Evolutionary conservation across 2,113 vertebrate genomes (phyloP), one percentile per base, ranked within the genome.

Genomic region (Sylvietta virens): DNA sequence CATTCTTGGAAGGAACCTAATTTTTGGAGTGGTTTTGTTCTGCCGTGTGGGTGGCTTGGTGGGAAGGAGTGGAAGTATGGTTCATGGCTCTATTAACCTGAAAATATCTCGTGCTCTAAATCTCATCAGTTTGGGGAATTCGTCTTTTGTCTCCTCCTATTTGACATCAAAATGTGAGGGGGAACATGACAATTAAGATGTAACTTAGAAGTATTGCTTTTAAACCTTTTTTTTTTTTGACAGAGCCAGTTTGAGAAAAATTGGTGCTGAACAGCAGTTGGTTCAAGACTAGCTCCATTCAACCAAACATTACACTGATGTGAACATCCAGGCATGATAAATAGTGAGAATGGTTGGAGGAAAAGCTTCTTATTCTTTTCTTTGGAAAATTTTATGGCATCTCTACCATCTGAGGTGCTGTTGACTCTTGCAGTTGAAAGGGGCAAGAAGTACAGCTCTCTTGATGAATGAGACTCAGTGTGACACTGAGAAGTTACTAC

Each of bases 11-110:
- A 81, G 33, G 77, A 10, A 12, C 6, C 33, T 73, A 2, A 8
- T 26, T 70, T 94, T 60, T 3, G 0, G 19, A 79, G 40, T 70
- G 42, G 11, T 79, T 82, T 56, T 76, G 10, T 71, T 77, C 39
- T 78, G 22, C 33, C 6, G 0, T 1, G 1, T 45, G 17, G 4
- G 18, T 70, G 47, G 27, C 19, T 66, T 71, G 7, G 6, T 51
- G 37, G 76, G 53, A 57, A 70, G 33, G 27, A 2, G 0, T 79
- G 27, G 11, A 66, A 47, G 47, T 40, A 6, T 45, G 5, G 19
- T 57, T 74, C 14, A 9, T 44, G 31, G 31, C 48, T 74, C 13
- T 20, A 30, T 67, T 35, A 48, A 39, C 15, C 9, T 76, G 37
- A 37, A 62, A 45, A 54, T 18, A 15, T 2, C 16, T 40, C 8